Base-by-base conservation (phyloP, 35 echinoderm and acorn worm genomes). In the Ptychodera flava region DNA sequence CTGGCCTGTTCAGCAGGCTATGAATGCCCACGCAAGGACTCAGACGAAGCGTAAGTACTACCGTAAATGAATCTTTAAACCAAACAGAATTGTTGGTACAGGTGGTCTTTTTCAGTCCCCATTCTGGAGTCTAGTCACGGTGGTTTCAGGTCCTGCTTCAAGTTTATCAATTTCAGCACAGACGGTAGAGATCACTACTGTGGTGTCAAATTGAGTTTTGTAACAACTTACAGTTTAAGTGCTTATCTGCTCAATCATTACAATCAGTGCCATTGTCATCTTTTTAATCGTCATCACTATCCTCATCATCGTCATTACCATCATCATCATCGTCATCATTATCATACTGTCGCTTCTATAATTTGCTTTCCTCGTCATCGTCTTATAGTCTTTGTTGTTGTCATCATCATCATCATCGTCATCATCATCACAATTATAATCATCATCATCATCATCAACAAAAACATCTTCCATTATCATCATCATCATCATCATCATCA, bases 1-100 rank as follows among this genome's bases (percentile, higher is more conserved):
- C 88, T 87, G 6, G 88, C 90, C 12, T 98, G 95, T 81, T 88
- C 92, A 1, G 78, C 89, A 36, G 95, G 95, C 0, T 92, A 92
- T 31, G 35, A 79, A 35, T 98, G 95, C 82, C 87, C 92, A 0
- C 83, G 84, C 35, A 98, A 82, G 31, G 80, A 88, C 31, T 88
- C 87, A 33, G 92, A 53, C 83, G 92, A 92, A 10, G 93, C 76
- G 95, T 98, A 90, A 92, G 90, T 89, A 35, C 38, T 83, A 35
- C 30, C 1, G 12, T 1, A 1, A 83, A 83, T 22, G 32, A 36
- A 10, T 1, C 81, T 6, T 83, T 33, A 83, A 16, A 32, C 32
- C 16, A 27, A 32, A 82, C 80, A 82, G 32, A 16, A 82, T 15
- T 82, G 80, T 27, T 32, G 32, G 15, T 27, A 16, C 31, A 45